A percentile compares a stretch with the other conserved stretches of the same genome.
phyloP scores from a whole-genome alignment of 2,888 invertebrate species.

The Corythucha ciliata region DNA sequence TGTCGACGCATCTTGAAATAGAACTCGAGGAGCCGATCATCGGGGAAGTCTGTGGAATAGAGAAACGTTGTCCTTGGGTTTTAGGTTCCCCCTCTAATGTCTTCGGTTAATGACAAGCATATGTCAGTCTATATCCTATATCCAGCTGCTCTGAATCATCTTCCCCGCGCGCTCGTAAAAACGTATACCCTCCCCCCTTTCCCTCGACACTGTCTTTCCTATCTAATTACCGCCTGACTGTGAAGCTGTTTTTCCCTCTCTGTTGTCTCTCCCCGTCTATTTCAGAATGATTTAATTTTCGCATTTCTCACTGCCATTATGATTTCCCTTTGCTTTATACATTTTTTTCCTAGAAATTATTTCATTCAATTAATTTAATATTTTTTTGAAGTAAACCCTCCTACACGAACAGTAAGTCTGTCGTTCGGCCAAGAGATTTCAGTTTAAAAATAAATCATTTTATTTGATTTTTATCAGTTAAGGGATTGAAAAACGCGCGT shows the following conservation, averaged over 20 bases:
- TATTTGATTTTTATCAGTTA: no score
- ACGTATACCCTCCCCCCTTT: conserved; percentile 18
- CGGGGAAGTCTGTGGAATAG: not conserved
- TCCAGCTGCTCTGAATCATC: conserved; percentile 31
- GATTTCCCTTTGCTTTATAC: no score
- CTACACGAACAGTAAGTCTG: no score
- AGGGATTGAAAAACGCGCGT: no score
- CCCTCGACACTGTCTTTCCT: conserved; percentile 19
- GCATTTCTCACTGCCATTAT: not conserved
- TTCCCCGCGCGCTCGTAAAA: conserved; percentile 24
- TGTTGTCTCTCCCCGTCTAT: conserved; percentile 9
- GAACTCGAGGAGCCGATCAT: conserved; percentile 9
- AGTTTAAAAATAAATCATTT: no score
- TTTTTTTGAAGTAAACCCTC: no score
- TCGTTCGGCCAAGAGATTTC: no score
- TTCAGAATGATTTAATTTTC: not conserved
- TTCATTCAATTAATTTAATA: no score
- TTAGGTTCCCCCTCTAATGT: conserved; percentile 12
- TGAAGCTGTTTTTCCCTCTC: conserved; percentile 1
- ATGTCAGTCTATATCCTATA: conserved; percentile 29
- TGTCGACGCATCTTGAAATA: conserved; percentile 30
- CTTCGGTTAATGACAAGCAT: conserved; percentile 30
- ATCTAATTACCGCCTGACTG: conserved; percentile 26
- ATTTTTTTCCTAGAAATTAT: no score
- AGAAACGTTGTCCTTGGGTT: no score